Evolutionary conservation across 92 coral and sea anemone genomes (phyloP).

Genomic region (Epizoanthus scotinus): DNA sequence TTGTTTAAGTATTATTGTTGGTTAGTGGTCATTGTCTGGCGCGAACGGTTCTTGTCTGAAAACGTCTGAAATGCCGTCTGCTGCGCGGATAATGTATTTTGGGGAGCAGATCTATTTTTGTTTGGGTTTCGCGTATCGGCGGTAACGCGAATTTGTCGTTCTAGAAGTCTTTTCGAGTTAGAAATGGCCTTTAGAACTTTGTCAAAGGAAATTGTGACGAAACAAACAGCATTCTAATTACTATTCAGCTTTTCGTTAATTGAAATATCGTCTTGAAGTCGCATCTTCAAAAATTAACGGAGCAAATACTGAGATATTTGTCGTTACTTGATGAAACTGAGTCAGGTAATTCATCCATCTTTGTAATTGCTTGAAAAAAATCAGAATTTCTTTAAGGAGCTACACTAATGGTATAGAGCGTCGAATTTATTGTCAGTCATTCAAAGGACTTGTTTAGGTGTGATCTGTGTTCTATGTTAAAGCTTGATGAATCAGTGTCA

Average conservation of each 20-base stretch:
- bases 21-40: constrained; percentile 99
- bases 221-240: constrained; percentile 25
- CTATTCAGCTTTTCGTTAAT: constrained; percentile 32
- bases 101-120: constrained; percentile 63
- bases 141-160: constrained; percentile 3
- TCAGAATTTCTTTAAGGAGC: not conserved
- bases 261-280: constrained; percentile 24
- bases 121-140: constrained; percentile 48
- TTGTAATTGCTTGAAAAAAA: not conserved
- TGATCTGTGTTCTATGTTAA: not conserved
- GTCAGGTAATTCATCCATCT: not conserved
- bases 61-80: constrained; percentile 93
- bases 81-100: constrained; percentile 66
- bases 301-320: not conserved
- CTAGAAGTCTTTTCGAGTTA: constrained; percentile 1
- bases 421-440: constrained; percentile 19
- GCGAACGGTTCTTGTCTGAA: constrained; percentile 88
- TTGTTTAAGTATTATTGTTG: constrained; percentile 99
- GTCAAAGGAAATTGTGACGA: constrained; percentile 36
- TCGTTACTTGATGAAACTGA: not conserved
- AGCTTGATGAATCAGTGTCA: not conserved
- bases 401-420: not conserved
- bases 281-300: not conserved
- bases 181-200: constrained; percentile 10
- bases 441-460: constrained; percentile 14